Evolutionary conservation across 2,888 invertebrate genomes (phyloP).

Genomic region (Venusia cambrica): DNA sequence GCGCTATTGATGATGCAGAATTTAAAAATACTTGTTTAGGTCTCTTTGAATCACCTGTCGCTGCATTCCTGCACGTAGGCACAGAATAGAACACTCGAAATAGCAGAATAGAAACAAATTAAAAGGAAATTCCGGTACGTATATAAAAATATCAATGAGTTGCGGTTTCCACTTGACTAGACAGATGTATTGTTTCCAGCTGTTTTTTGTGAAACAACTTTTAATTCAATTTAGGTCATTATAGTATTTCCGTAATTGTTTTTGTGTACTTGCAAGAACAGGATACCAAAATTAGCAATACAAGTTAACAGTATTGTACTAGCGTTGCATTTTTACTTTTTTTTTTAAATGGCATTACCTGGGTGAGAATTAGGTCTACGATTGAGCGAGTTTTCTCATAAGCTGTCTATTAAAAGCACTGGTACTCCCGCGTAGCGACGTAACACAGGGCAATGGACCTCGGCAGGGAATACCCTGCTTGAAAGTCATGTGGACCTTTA

Average conservation of each 20-base stretch:
- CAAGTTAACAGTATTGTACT: too few species aligned
- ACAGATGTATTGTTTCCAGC: conserved; percentile 28
- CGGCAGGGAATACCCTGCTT: too few species aligned
- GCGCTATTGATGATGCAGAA: too few species aligned
- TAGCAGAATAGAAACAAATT: conserved; percentile 30
- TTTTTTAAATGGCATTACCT: too few species aligned
- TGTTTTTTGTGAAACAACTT: conserved; percentile 20
- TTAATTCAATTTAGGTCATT: conserved; percentile 39
- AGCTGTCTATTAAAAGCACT: too few species aligned
- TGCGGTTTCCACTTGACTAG: conserved; percentile 33
- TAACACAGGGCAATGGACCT: too few species aligned
- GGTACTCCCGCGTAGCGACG: too few species aligned
- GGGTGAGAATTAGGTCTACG: too few species aligned
- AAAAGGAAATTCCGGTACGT: conserved; percentile 13
- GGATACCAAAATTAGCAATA: not conserved
- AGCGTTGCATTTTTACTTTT: too few species aligned
- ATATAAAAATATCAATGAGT: conserved; percentile 37
- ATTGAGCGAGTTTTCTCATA: too few species aligned
- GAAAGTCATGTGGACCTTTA: too few species aligned
- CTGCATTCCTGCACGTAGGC: conserved; percentile 48
- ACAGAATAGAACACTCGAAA: too few species aligned
- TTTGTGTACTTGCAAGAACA: conserved; percentile 6
- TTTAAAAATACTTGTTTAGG: conserved; percentile 4
- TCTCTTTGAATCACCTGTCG: conserved; percentile 22
- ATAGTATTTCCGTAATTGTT: conserved; percentile 27